Evolutionary conservation across 2,888 invertebrate species (phyloP), one percentile per base, ranked within the genome.

Genomic region (Calephelis perditalis): DNA sequence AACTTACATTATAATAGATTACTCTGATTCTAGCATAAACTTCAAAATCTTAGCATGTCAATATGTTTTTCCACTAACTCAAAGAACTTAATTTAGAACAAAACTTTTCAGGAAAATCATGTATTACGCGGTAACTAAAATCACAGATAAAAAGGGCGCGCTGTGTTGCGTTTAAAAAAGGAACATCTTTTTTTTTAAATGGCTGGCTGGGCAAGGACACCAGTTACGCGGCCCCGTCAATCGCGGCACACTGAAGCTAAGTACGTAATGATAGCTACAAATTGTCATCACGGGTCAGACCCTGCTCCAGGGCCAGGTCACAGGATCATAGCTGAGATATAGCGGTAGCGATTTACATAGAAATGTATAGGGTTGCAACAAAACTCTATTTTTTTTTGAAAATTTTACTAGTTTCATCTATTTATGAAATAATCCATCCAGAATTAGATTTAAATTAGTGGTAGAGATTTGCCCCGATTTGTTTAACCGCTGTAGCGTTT

Each of bases 181-280:
- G 45, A 40, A 49, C 37, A 46, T 60, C 36, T 55, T 59, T 26
- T 26, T 55, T 60, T 60, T 59, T 47, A 55, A 60, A 45, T 26
- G 26, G 49, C 60, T 57, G 52, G 57, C 58, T 47, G 58, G 57
- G 63, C 61, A 73, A 74, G 75, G 74, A 71, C 75, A 74, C 72
- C 69, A 69, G 76, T 71, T 71, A 70, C 71, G 74, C 76, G 80
- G 77, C 81, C 79, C 81, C 77, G 76, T 69, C 78, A 75, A 75
- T 75, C 79, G 77, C 78, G 73, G 73, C 73, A 74, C 72, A 84
- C 86, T 83, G 86, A 82, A 78, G 78, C 78, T 83, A 85, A 78
- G 81, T 76, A 71, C 75, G 78, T 87, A 88, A 87, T 87, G 78
- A 81, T 80, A 76, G 78, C 77, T 75, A 80, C 86, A 84, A 88